Conservation (phyloP, 2,888 invertebrate species). For the Caenorhabditis sinica region DNA sequence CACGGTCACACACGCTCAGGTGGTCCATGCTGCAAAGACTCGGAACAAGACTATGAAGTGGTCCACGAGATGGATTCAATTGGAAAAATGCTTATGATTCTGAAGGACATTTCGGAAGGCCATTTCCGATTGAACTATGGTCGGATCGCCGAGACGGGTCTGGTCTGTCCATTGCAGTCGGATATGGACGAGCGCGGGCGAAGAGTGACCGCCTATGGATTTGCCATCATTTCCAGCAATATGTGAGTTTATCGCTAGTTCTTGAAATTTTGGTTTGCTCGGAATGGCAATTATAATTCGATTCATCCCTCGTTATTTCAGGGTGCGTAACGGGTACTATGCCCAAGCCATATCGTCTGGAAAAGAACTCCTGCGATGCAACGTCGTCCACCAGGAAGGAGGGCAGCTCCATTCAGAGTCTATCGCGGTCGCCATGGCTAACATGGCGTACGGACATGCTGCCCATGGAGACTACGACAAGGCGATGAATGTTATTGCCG, state of each 20-base stretch:
- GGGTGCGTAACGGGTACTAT: conserved; percentile 59
- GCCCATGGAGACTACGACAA: conserved; percentile 43
- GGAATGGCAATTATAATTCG: too few species aligned
- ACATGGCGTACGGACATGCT: conserved; percentile 53
- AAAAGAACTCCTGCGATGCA: conserved; percentile 6
- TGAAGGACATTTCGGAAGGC: conserved; percentile 18
- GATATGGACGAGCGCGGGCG: conserved; percentile 10
- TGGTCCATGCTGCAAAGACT: conserved; percentile 18
- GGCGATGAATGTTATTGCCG: conserved; percentile 19
- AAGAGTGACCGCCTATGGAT: conserved; percentile 11
- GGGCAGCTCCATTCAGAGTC: background rate
- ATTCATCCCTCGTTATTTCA: conserved; percentile 14
- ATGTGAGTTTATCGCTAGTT: conserved; percentile 28
- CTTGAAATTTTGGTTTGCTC: background rate
- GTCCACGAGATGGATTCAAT: conserved; percentile 39
- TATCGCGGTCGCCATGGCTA: conserved; percentile 38
- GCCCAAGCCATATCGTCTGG: conserved; percentile 5
- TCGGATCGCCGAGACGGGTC: conserved; percentile 18
- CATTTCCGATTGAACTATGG: background rate
- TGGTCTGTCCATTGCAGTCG: conserved; percentile 1
- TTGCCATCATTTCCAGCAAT: conserved; percentile 45
- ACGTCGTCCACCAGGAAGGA: background rate
- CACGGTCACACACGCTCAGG: conserved; percentile 13
- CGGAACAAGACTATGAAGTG: conserved; percentile 41
- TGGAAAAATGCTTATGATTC: conserved; percentile 37